Evolutionary conservation across 2,888 invertebrate species (phyloP).

Genomic region (Willowsia nigromaculata): DNA sequence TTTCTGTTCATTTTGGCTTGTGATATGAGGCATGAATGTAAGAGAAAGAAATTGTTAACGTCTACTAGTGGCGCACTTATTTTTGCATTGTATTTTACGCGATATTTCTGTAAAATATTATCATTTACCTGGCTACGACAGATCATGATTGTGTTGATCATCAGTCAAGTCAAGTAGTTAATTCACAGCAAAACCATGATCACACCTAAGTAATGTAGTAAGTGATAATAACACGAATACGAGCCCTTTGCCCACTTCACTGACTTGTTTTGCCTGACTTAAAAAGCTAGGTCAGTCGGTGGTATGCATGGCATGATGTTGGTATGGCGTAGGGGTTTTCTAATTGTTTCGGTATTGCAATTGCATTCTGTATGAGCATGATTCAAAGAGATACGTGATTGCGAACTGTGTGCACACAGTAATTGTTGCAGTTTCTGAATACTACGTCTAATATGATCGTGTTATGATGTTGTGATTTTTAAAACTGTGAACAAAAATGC

Average conservation of each 20-base stretch:
- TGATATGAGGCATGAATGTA: not conserved
- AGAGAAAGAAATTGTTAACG: not conserved
- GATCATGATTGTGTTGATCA: not conserved
- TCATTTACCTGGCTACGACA: too few species aligned
- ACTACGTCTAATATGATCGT: too few species aligned
- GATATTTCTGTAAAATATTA: too few species aligned
- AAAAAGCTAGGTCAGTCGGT: slow-evolving; percentile 38
- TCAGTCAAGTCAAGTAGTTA: not conserved
- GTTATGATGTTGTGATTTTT: not conserved
- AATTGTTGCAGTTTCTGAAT: too few species aligned
- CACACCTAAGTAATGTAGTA: not conserved
- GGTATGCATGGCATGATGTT: not conserved
- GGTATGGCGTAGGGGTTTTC: not conserved
- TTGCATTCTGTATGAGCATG: too few species aligned
- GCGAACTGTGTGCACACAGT: not conserved
- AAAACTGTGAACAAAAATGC: not conserved
- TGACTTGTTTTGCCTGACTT: slow-evolving; percentile 3
- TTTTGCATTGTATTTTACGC: too few species aligned
- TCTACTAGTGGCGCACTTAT: too few species aligned
- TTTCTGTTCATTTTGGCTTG: not conserved
- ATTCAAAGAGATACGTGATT: not conserved
- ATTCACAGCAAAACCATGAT: not conserved
- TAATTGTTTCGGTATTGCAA: not conserved
- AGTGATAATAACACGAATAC: not conserved
- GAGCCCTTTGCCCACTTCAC: not conserved